Evolutionary conservation across 2,113 vertebrate species (phyloP).

Genomic region (Gymnocephalus cernua): DNA sequence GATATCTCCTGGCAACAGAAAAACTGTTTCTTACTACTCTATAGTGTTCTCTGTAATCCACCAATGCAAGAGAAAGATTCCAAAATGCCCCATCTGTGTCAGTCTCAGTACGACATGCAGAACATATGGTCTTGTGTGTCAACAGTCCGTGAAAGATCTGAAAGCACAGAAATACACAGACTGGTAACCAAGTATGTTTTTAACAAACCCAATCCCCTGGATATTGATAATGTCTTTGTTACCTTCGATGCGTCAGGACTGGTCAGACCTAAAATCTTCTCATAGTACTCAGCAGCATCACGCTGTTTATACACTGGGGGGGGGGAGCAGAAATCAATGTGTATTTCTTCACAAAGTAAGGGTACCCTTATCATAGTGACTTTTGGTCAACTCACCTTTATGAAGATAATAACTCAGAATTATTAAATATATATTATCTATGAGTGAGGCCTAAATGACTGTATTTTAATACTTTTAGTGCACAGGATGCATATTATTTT

Average conservation of each 20-base stretch:
- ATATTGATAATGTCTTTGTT: neutral
- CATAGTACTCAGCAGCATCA: slow-evolving; percentile 76
- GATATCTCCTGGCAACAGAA: neutral
- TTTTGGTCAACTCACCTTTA: too few relatives aligned
- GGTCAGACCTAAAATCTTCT: slow-evolving; percentile 66
- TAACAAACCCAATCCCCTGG: neutral
- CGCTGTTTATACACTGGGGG: slow-evolving; percentile 46
- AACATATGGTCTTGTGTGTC: slow-evolving; percentile 15
- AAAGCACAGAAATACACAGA: neutral
- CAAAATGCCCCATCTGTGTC: neutral
- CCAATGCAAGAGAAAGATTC: slow-evolving; percentile 34
- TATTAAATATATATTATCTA: too few relatives aligned
- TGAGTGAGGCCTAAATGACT: too few relatives aligned
- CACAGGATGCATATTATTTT: too few relatives aligned
- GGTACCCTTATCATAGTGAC: too few relatives aligned
- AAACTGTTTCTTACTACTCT: slow-evolving; percentile 19
- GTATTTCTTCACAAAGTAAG: neutral
- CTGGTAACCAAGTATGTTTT: neutral
- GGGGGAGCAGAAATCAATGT: neutral
- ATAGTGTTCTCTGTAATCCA: neutral
- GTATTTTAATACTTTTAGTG: too few relatives aligned
- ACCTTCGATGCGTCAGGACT: slow-evolving; percentile 49
- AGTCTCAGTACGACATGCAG: rapidly evolving
- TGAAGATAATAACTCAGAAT: too few relatives aligned
- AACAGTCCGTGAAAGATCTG: slow-evolving; percentile 25